Evolutionary conservation across 2,113 vertebrate genomes (phyloP).

Genomic region (Platycercus adscitus): DNA sequence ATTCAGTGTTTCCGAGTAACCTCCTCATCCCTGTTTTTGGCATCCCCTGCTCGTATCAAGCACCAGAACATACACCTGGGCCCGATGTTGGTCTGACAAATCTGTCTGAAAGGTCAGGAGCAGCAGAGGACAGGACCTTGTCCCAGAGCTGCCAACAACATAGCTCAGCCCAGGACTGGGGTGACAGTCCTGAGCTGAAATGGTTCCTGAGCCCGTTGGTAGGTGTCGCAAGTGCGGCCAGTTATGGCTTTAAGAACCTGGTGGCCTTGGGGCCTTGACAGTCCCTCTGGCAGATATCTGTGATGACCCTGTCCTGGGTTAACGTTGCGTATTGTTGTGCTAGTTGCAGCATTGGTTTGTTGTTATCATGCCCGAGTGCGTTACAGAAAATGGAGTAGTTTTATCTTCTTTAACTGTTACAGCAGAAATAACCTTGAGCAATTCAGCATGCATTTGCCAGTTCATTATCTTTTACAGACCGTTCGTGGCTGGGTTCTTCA

Average conservation of each 20-base stretch:
- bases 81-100: fast-evolving
- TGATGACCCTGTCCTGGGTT: not conserved
- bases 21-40: not conserved
- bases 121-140: not conserved
- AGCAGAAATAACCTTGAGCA: slow-evolving; percentile 23
- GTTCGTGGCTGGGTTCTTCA: not conserved
- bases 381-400: not conserved
- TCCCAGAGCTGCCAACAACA: fast-evolving
- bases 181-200: not conserved
- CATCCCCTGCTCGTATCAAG: fast-evolving
- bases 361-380: fast-evolving
- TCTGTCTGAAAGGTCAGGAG: not conserved
- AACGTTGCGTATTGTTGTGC: fast-evolving
- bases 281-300: not conserved
- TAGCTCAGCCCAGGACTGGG: not conserved
- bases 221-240: fast-evolving
- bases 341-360: not conserved
- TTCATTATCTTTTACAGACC: not conserved
- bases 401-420: not conserved
- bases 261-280: fast-evolving
- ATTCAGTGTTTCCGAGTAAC: not conserved
- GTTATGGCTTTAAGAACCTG: not conserved
- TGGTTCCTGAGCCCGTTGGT: not conserved
- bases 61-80: fast-evolving
- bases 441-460: not conserved